Base-by-base conservation (phyloP, 1,140 invertebrate species). In the Cotesia glomerata region DNA sequence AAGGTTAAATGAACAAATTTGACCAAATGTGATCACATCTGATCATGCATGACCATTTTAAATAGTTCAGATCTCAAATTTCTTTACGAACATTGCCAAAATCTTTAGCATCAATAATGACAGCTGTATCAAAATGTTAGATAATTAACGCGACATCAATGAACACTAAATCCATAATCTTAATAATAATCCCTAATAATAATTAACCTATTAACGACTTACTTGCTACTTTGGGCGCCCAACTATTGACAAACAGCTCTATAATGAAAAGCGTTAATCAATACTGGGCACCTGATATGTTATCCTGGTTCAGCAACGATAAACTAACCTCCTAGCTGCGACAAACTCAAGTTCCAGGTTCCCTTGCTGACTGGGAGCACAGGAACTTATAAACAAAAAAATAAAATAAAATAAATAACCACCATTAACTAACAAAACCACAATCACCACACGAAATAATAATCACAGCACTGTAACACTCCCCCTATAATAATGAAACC, bases 221-320 rank as follows among this genome's bases (percentile, higher is more conserved):
- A 82, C 65, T 58, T 58, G 56, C 56, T 58, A 58, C 18, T 18
- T 58, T 58, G 56, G 78, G 79, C 54, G 76, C 74, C 76, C 68
- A 65, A 71, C 61, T 71, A 66, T 65, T 66, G 52, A 61, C 66
- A 39, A 59, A 69, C 58, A 8, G 8, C 34, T 39, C 56, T 16
- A 34, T 82, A 77, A 78, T 81, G 18, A 13, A 1, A 49, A 16
- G 4, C 4, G 39, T 5, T 32, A 13, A n/a, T 36, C 45, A 63
- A 34, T 13, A 54, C 74, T 72, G 76, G 66, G 76, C 74, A 71
- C 78, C 78, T 85, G 86, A 87, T 87, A 87, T 86, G 86, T 82
- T 81, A 82, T 79, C 85, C 85, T 85, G 80, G 81, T 86, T 84
- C 85, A 87, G 84, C 86, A 85, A 81, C 72, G 69, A 79, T 82